Conservation (phyloP, 2,113 vertebrate genomes). For the Carettochelys insculpta region DNA sequence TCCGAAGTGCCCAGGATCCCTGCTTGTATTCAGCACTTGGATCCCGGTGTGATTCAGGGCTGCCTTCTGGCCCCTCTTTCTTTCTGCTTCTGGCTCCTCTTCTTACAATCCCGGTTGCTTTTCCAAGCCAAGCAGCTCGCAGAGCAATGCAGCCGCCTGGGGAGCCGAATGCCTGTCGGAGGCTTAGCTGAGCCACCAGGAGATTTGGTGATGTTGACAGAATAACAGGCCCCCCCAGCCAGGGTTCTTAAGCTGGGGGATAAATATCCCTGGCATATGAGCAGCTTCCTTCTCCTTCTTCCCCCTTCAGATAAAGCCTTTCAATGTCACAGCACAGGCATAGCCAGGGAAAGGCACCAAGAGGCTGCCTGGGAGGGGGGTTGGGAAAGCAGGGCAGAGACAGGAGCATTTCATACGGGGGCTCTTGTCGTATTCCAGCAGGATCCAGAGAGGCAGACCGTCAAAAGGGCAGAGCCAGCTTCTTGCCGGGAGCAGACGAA, state of each 20-base stretch:
- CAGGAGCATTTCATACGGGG: neutral
- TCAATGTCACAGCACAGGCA: neutral
- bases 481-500: rapidly evolving
- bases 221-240: neutral
- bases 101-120: neutral
- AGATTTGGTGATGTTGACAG: neutral
- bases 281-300: neutral
- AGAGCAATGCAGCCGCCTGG: neutral
- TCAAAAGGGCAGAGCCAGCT: neutral
- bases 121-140: neutral
- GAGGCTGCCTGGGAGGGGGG: neutral
- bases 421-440: neutral
- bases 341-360: neutral
- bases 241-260: neutral
- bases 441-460: neutral
- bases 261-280: neutral
- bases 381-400: neutral
- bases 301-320: conserved; percentile 1
- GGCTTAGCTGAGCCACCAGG: neutral
- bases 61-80: neutral
- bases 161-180: neutral
- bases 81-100: neutral
- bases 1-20: neutral
- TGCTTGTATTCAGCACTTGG: neutral
- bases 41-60: neutral